Percentiles rank a stretch among this genome's conserved stretches.
These are phyloP conservation scores for Okamejei kenojei DNA, from an alignment of 2,797 vertebrate species.

Conservation along the genomic window DNA sequence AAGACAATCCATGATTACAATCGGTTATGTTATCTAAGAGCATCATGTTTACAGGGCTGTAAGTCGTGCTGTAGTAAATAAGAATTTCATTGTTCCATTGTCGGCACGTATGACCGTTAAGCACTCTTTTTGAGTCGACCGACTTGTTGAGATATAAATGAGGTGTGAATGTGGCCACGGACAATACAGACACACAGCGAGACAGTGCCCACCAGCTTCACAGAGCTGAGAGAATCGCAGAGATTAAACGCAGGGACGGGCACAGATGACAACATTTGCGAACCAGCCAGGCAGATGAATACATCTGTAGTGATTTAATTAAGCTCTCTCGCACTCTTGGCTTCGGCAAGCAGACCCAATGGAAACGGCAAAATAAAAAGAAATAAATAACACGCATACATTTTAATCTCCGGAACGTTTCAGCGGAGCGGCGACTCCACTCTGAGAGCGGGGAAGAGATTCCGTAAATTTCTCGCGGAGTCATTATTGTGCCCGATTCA, in stretches of 20 bases:
- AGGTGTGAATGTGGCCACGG: not conserved
- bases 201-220: not conserved
- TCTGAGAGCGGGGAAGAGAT: not conserved
- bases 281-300: not conserved
- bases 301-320: constrained; percentile 21
- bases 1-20: no score
- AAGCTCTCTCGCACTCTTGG: not conserved
- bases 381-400: not conserved
- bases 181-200: not conserved
- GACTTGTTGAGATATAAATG: no score
- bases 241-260: not conserved
- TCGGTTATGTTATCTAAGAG: no score
- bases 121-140: no score
- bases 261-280: not conserved
- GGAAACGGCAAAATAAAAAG: not conserved
- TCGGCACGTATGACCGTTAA: no score
- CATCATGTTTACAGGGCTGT: no score
- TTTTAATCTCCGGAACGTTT: constrained; percentile 16
- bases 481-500: not conserved
- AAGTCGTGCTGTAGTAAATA: no score
- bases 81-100: no score
- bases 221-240: not conserved
- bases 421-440: not conserved
- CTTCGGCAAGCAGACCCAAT: not conserved
- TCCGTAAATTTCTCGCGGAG: not conserved